Conservation (phyloP, 2,888 invertebrate genomes). For the Pandemis corylana region DNA sequence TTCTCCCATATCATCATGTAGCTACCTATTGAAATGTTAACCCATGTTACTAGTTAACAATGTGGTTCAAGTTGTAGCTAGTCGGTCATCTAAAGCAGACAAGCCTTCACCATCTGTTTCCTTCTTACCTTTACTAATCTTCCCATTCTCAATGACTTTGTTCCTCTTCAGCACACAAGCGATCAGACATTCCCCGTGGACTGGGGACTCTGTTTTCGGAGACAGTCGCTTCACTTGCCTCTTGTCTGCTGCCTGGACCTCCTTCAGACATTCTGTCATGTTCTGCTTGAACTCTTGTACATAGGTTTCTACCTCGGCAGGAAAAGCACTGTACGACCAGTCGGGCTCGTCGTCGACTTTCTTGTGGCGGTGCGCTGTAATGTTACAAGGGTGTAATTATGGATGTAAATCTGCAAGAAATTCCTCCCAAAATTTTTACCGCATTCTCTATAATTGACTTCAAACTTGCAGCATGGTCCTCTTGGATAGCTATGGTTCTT, state of each 20-base stretch:
- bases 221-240: slow-evolving; percentile 66
- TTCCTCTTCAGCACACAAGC: slow-evolving; percentile 77
- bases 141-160: slow-evolving; percentile 69
- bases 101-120: neutral
- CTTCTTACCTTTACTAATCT: slow-evolving; percentile 72
- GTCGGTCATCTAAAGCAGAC: no score
- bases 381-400: neutral
- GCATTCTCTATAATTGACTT: no score
- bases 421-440: no score
- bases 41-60: no score
- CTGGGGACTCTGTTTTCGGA: slow-evolving; percentile 70
- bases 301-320: slow-evolving; percentile 62
- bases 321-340: slow-evolving; percentile 83
- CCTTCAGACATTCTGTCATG: slow-evolving; percentile 76
- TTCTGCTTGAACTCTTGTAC: slow-evolving; percentile 72
- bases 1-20: no score
- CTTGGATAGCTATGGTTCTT: no score
- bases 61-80: no score
- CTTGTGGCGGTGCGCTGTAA: slow-evolving; percentile 44
- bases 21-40: no score
- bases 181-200: slow-evolving; percentile 76
- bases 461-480: no score
- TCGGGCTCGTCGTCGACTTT: slow-evolving; percentile 60
- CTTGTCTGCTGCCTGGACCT: slow-evolving; percentile 69
- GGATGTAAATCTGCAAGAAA: no score